These are phyloP conservation scores for Mormyrops attenuatus DNA, from an alignment of 2,797 vertebrate genomes.

Conservation along the genomic window DNA sequence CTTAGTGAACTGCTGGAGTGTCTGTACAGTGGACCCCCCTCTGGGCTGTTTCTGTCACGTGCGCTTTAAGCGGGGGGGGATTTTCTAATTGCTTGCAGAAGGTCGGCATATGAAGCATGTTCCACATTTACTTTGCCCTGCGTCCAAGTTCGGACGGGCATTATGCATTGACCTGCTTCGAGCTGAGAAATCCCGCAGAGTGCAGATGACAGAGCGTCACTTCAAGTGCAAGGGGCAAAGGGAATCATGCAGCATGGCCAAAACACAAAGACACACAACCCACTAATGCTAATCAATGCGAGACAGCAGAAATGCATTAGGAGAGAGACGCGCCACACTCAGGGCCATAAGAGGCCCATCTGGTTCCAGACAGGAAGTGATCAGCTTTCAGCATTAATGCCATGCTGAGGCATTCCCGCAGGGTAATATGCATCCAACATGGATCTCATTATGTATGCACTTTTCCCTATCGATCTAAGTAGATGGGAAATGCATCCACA, in stretches of 20 bases:
- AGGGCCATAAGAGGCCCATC: not conserved
- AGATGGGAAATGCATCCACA: not conserved
- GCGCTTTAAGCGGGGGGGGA: not conserved
- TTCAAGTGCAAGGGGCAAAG: not conserved
- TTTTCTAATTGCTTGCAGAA: slow-evolving; percentile 5
- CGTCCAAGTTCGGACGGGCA: not conserved
- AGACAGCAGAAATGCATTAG: not conserved
- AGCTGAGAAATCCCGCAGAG: not conserved
- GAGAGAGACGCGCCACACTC: not conserved
- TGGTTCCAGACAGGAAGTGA: not conserved
- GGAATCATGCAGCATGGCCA: not conserved
- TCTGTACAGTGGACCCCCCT: not conserved
- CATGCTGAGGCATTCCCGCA: not conserved
- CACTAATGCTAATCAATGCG: not conserved
- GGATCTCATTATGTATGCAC: not conserved
- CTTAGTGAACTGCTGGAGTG: not conserved
- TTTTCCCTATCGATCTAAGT: not conserved
- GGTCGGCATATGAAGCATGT: not conserved
- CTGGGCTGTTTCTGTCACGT: not conserved
- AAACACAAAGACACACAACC: not conserved
- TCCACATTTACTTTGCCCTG: too few relatives aligned
- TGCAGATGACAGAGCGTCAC: not conserved
- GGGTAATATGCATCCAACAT: not conserved
- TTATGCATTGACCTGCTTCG: not conserved
- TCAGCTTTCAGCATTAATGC: slow-evolving; percentile 4